Evolutionary conservation across 2,888 invertebrate genomes (phyloP).

Genomic region (Deilephila elpenor): DNA sequence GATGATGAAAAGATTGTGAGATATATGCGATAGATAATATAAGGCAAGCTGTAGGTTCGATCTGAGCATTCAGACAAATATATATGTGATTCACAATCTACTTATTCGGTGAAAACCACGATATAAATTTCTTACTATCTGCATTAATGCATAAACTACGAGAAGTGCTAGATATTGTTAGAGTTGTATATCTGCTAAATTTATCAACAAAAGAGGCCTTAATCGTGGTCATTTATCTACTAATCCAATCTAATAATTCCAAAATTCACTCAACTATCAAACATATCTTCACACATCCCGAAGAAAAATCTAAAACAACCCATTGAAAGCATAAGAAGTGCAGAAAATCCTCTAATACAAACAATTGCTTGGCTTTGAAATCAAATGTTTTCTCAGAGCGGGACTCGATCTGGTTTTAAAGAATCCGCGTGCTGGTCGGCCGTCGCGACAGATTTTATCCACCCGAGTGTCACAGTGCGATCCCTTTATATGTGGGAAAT

Average conservation of each 20-base stretch:
- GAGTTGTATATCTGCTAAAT: too few relatives aligned
- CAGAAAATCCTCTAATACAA: conserved; percentile 11
- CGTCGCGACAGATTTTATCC: conserved; percentile 15
- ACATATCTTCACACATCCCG: neutral
- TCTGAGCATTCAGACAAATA: too few relatives aligned
- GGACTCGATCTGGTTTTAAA: neutral
- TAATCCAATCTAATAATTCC: too few relatives aligned
- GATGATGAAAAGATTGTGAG: neutral
- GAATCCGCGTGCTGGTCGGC: conserved; percentile 1
- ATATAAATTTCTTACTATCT: too few relatives aligned
- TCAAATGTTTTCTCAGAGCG: conserved; percentile 19
- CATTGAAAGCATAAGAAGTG: conserved; percentile 1
- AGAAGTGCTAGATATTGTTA: too few relatives aligned
- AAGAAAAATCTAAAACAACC: neutral
- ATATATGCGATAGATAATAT: neutral
- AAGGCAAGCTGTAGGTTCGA: too few relatives aligned
- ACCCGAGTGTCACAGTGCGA: neutral
- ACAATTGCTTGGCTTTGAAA: conserved; percentile 23
- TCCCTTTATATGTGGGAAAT: neutral
- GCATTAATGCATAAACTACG: too few relatives aligned
- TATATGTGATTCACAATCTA: too few relatives aligned
- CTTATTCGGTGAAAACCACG: too few relatives aligned
- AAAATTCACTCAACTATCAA: too few relatives aligned
- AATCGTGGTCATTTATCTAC: too few relatives aligned
- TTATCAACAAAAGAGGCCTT: too few relatives aligned